phyloP scores from a whole-genome alignment of 64 coral and sea anemone genomes.

The Catalaphyllia jardinei region DNA sequence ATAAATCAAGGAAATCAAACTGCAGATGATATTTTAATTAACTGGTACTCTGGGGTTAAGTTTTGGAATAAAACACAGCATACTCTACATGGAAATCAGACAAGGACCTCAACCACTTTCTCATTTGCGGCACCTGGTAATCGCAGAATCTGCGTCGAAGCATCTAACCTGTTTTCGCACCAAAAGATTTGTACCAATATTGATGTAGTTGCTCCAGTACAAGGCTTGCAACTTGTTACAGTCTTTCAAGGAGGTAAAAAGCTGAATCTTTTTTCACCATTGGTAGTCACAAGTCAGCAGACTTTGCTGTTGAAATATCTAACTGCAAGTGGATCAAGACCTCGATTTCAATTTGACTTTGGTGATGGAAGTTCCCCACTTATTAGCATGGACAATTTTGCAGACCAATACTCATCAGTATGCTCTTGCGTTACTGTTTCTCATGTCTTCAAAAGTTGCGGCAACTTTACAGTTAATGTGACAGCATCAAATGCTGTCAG shows the following conservation, averaged over 20 bases:
- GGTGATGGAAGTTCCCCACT: slow-evolving; percentile 19
- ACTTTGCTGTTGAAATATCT: background rate
- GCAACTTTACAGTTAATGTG: slow-evolving; percentile 58
- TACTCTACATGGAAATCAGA: slow-evolving; percentile 45
- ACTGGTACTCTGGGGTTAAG: background rate
- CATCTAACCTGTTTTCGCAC: slow-evolving; percentile 54
- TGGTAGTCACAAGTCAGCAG: background rate
- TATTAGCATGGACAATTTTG: background rate
- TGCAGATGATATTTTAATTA: slow-evolving; percentile 9
- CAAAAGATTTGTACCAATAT: slow-evolving; percentile 21
- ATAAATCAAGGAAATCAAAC: slow-evolving; percentile 42
- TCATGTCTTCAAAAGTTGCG: slow-evolving; percentile 43
- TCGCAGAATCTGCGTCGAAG: slow-evolving; percentile 51
- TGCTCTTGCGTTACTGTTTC: slow-evolving; percentile 25
- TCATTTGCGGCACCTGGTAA: slow-evolving; percentile 22
- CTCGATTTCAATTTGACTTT: slow-evolving; percentile 69
- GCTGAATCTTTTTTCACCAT: background rate
- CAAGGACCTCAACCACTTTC: slow-evolving; percentile 2
- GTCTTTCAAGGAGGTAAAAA: slow-evolving; percentile 2
- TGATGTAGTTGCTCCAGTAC: slow-evolving; percentile 46
- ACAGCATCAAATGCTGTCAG: slow-evolving; percentile 63
- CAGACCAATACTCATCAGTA: background rate
- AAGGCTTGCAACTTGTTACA: slow-evolving; percentile 39
- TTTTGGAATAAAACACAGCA: slow-evolving; percentile 27
- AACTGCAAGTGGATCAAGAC: slow-evolving; percentile 36